Percentiles rank a stretch among this genome's conserved stretches.
phyloP scores from a whole-genome alignment of 2,113 vertebrate species.

The Proterorhinus semilunaris region DNA sequence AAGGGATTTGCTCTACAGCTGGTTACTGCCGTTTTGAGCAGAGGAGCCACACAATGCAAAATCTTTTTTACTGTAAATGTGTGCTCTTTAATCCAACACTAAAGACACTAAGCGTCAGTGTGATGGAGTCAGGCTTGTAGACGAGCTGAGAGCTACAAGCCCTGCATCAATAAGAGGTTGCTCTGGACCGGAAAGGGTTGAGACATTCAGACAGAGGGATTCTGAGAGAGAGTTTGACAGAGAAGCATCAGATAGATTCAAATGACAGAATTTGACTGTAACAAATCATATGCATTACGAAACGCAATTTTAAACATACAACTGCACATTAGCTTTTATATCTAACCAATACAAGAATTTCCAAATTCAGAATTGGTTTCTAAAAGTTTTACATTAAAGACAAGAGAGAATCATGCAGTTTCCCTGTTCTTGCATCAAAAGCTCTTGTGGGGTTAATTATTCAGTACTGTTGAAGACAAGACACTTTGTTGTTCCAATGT shows the following conservation, averaged over 20 bases:
- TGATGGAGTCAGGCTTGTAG: constrained; percentile 15
- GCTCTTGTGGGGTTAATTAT: neutral
- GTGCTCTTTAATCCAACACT: neutral
- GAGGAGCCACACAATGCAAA: neutral
- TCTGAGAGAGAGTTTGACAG: constrained; percentile 76
- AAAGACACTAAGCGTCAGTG: constrained; percentile 2
- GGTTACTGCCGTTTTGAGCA: neutral
- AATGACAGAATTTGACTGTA: constrained; percentile 27
- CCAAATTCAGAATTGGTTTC: neutral
- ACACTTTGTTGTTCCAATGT: too few relatives aligned
- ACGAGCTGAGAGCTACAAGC: constrained; percentile 29
- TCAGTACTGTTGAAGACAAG: neutral
- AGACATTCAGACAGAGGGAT: constrained; percentile 32
- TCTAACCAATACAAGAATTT: too few relatives aligned
- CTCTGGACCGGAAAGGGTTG: constrained; percentile 20
- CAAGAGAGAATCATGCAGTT: neutral
- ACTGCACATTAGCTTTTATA: neutral
- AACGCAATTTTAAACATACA: neutral
- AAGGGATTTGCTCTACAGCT: neutral
- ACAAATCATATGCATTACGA: constrained; percentile 9
- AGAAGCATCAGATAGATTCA: constrained; percentile 75
- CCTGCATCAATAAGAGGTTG: constrained; percentile 21
- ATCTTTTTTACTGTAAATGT: too few relatives aligned
- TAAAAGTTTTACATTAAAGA: neutral
- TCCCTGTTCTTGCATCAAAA: neutral